Evolutionary conservation across 2,797 vertebrate genomes (phyloP).

Genomic region (Chiroxiphia lanceolata): DNA sequence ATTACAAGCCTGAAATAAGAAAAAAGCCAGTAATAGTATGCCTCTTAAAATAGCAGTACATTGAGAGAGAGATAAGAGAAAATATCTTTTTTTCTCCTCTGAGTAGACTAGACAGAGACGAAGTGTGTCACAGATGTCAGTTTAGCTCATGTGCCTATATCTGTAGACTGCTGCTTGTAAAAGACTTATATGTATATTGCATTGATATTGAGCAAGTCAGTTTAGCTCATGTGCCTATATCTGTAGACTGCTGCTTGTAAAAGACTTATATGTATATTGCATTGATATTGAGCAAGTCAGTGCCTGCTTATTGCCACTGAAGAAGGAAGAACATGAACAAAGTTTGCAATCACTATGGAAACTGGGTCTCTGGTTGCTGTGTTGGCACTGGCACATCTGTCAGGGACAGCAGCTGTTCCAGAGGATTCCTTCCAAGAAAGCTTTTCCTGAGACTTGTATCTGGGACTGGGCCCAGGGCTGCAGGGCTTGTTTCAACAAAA

Average conservation of each 20-base stretch:
- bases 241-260: background rate
- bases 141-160: background rate
- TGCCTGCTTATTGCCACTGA: background rate
- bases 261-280: background rate
- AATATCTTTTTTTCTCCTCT: background rate
- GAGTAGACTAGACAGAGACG: background rate
- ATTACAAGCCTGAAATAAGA: background rate
- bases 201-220: background rate
- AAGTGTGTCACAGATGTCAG: background rate
- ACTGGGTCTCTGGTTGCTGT: conserved; percentile 17
- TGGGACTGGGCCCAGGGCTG: background rate
- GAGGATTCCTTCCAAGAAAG: conserved; percentile 38
- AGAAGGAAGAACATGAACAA: background rate
- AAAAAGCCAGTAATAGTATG: background rate
- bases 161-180: background rate
- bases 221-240: background rate
- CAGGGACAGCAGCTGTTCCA: conserved; percentile 31
- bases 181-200: background rate
- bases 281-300: background rate
- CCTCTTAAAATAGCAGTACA: background rate
- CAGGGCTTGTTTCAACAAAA: conserved; percentile 21
- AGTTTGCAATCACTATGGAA: conserved; percentile 46
- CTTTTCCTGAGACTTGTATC: conserved; percentile 14
- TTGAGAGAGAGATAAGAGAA: background rate
- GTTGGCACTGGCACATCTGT: conserved; percentile 41